Conservation (phyloP, 2,888 invertebrate genomes). For the Gymnocheta viridis region DNA sequence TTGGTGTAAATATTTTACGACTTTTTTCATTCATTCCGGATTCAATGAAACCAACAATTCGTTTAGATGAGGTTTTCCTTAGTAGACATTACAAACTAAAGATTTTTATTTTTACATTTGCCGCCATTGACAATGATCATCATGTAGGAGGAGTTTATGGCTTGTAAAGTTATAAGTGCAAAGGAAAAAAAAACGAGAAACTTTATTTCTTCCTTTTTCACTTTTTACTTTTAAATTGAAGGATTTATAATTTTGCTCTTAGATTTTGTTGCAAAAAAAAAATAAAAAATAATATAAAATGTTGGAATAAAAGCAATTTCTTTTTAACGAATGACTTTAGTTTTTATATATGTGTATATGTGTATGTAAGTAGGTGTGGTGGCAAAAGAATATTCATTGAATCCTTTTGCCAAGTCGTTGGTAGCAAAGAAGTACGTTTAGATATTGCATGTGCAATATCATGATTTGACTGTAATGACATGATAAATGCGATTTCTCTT, state of each 20-base stretch:
- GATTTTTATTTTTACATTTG: slow-evolving; percentile 1
- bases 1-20: slow-evolving; percentile 58
- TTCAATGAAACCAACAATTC: slow-evolving; percentile 61
- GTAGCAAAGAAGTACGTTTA: slow-evolving; percentile 7
- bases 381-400: slow-evolving; percentile 38
- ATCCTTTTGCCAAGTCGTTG: slow-evolving; percentile 56
- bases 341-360: not conserved
- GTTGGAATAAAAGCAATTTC: slow-evolving; percentile 46
- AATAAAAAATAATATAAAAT: slow-evolving; percentile 25
- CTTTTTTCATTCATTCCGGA: slow-evolving; percentile 10
- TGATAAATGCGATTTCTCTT: slow-evolving; percentile 79
- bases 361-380: not conserved
- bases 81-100: slow-evolving; percentile 43
- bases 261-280: slow-evolving; percentile 47
- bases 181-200: slow-evolving; percentile 15
- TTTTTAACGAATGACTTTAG: slow-evolving; percentile 60
- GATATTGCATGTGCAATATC: slow-evolving; percentile 68
- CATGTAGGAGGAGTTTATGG: slow-evolving; percentile 57
- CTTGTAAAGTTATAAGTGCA: slow-evolving; percentile 42
- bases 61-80: slow-evolving; percentile 65
- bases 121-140: slow-evolving; percentile 35
- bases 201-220: slow-evolving; percentile 24
- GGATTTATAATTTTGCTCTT: slow-evolving; percentile 59
- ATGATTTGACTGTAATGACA: slow-evolving; percentile 80
- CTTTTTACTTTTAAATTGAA: slow-evolving; percentile 45